Conservation (phyloP, 2,797 vertebrate genomes). For the Leptoclinus maculatus region DNA sequence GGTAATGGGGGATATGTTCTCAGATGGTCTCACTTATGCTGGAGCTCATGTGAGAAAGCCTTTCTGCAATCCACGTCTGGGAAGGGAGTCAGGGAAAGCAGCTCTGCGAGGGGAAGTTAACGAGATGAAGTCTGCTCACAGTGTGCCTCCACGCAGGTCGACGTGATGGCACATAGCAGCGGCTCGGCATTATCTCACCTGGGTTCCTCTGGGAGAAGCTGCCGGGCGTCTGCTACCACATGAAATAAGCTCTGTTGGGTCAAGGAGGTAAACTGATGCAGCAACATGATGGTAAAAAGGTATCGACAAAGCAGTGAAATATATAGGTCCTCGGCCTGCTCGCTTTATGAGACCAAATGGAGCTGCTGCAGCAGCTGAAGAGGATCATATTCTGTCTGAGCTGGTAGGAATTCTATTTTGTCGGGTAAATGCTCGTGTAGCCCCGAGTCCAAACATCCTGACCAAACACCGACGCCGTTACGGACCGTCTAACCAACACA, state of each 20-base stretch:
- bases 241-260: slow-evolving; percentile 55
- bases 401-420: slow-evolving; percentile 52
- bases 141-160: slow-evolving; percentile 32
- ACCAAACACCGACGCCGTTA: slow-evolving; percentile 60
- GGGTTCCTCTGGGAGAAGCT: slow-evolving; percentile 36
- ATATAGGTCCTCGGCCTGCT: slow-evolving; percentile 45
- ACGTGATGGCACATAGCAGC: slow-evolving; percentile 31
- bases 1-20: slow-evolving; percentile 77
- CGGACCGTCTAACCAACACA: slow-evolving; percentile 51
- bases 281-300: slow-evolving; percentile 53
- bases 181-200: slow-evolving; percentile 49
- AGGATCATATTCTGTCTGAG: slow-evolving; percentile 65
- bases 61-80: slow-evolving; percentile 61
- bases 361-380: slow-evolving; percentile 59
- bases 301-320: slow-evolving; percentile 67
- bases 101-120: slow-evolving; percentile 53
- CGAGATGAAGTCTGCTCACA: slow-evolving; percentile 59
- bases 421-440: slow-evolving; percentile 52
- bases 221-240: slow-evolving; percentile 32
- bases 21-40: slow-evolving; percentile 79
- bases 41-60: slow-evolving; percentile 69
- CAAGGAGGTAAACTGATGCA: slow-evolving; percentile 64
- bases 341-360: slow-evolving; percentile 65
- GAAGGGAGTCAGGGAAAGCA: slow-evolving; percentile 60
- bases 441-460: slow-evolving; percentile 63